Evolutionary conservation across 2,113 vertebrate species (phyloP), one percentile per base, ranked within the genome.

Genomic region (Cebidichthys violaceus): DNA sequence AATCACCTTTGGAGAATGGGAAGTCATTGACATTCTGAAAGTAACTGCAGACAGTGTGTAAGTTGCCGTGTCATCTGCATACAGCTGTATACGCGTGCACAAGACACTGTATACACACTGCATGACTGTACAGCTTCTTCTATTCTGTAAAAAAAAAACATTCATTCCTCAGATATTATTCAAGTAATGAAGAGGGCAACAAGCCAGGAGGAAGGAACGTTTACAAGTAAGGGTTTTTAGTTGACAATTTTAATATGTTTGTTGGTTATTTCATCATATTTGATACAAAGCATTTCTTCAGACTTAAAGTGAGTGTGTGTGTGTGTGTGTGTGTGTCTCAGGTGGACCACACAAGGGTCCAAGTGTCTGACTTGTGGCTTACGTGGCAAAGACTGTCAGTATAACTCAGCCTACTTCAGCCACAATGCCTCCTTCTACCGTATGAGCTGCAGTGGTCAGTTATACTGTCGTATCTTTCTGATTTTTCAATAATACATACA

Each of bases 201-300:
- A 93, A n/a, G 61, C 97, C 98, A 75, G 98, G 97, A 88, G 96
- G 95, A 92, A 96, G 98, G 93, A 96, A 99, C 15, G 94, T 99
- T 77, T 99, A 99, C 93, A 96, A 94, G 97, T 98, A 94, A 95
- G 95, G 9, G 68, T 24, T 6, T 86, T n/a, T 3, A 27, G 27
- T 52, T 66, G 3, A 14, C 20, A 11, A 0, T n/a, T 55, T 31
- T 62, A 5, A 31, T 8, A 11, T 7, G 31, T 47, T 24, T 17
- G 1, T 22, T 8, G 15, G 18, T 17, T 9, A 29, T 17, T 52
- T 67, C 7, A 24, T 45, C 0, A 33, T 1, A 39, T 50, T 4
- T 11, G 35, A 22, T 10, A 14, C n/a, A 41, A 55, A 72, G 54
- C 29, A 54, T 67, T 60, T 57, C 47, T 10, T 7, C 9, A 7